Conservation (phyloP, 1,140 invertebrate genomes). For the Mylabris phalerata region DNA sequence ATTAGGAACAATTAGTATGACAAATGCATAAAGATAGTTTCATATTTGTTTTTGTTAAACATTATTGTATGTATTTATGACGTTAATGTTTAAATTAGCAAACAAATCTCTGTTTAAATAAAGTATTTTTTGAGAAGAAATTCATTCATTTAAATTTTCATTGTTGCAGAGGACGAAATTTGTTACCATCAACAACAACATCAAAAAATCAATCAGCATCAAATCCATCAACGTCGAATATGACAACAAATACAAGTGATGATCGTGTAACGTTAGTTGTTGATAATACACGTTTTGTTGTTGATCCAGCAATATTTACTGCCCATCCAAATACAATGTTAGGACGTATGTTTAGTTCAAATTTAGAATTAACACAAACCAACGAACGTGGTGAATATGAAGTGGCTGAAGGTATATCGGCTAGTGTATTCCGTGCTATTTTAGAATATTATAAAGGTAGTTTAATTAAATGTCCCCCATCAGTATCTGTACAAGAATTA, state of each 20-base stretch:
- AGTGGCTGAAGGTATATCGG: constrained; percentile 96
- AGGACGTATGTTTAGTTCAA: constrained; percentile 95
- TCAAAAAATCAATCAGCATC: constrained; percentile 13
- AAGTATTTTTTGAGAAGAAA: too few species aligned
- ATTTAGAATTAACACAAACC: constrained; percentile 85
- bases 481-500: constrained; percentile 85
- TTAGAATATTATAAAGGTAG: constrained; percentile 93
- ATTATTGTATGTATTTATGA: too few species aligned
- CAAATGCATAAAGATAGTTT: too few species aligned
- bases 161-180: constrained; percentile 19
- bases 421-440: constrained; percentile 91
- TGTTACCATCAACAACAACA: constrained; percentile 26
- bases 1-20: too few species aligned
- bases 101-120: too few species aligned
- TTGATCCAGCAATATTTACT: constrained; percentile 86
- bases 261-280: constrained; percentile 86
- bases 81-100: too few species aligned
- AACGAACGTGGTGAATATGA: constrained; percentile 97
- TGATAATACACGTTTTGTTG: constrained; percentile 84
- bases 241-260: constrained; percentile 45
- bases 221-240: constrained; percentile 27
- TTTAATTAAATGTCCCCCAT: constrained; percentile 77
- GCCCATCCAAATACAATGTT: constrained; percentile 90
- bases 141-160: too few species aligned
- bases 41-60: too few species aligned